Evolutionary conservation across 1,140 invertebrate species (phyloP).

Genomic region (Hylaeus volcanicus): DNA sequence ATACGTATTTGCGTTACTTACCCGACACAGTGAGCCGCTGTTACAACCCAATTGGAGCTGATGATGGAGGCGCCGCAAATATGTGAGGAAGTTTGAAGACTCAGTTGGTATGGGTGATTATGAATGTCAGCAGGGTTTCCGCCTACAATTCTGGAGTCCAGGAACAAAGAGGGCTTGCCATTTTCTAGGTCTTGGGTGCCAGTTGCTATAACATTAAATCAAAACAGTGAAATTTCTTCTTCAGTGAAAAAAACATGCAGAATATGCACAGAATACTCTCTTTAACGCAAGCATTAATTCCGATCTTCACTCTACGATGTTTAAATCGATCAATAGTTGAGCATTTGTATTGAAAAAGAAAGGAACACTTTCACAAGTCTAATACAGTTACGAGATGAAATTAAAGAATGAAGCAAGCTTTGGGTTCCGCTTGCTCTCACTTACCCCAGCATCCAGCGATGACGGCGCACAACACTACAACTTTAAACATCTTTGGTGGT

Average conservation of each 20-base stretch:
- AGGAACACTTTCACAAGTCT: no score
- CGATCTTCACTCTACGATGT: background rate
- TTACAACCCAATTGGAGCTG: constrained; percentile 77
- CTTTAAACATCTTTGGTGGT: constrained; percentile 24
- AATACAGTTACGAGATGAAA: no score
- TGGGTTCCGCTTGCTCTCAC: background rate
- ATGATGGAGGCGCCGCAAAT: constrained; percentile 81
- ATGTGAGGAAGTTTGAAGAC: constrained; percentile 63
- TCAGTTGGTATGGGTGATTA: constrained; percentile 74
- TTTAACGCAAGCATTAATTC: no score
- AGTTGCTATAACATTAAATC: constrained; percentile 32
- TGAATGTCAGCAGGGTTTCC: constrained; percentile 66
- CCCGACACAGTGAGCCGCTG: constrained; percentile 81
- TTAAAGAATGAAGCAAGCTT: background rate
- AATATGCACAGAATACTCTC: no score
- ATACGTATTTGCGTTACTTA: constrained; percentile 31
- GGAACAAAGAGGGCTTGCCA: background rate
- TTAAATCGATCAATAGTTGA: background rate
- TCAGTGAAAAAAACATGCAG: background rate
- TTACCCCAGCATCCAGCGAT: constrained; percentile 37
- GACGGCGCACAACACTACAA: no score
- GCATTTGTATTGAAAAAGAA: no score
- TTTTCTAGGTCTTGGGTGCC: background rate
- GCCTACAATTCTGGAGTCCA: constrained; percentile 69
- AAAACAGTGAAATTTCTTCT: background rate